phyloP scores from a whole-genome alignment of 2,797 vertebrate genomes.

The Molossus alvarezi region DNA sequence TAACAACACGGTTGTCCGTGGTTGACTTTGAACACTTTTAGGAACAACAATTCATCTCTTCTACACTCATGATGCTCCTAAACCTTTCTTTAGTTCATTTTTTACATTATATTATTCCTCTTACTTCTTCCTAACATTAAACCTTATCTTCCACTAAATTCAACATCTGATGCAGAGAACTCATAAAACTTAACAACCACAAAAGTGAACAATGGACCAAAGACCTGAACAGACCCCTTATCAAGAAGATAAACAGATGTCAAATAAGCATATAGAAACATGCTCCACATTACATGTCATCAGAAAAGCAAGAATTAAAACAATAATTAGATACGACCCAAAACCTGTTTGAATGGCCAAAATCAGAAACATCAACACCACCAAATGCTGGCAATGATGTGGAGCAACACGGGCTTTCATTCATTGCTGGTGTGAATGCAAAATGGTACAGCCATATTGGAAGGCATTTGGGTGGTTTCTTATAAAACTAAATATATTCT shows the following conservation, averaged over 20 bases:
- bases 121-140: constrained; percentile 19
- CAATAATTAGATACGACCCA: neutral
- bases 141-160: neutral
- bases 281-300: neutral
- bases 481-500: neutral
- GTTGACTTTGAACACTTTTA: neutral
- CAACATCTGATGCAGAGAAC: neutral
- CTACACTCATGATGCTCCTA: neutral
- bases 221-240: neutral
- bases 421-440: neutral
- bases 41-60: neutral
- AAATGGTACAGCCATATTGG: neutral
- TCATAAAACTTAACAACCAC: neutral
- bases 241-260: neutral
- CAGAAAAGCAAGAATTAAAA: neutral
- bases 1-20: neutral
- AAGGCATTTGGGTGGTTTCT: neutral
- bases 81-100: neutral
- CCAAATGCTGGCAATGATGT: neutral
- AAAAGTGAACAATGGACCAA: neutral
- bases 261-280: neutral
- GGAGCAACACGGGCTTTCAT: neutral
- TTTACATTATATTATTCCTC: neutral
- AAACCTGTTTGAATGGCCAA: neutral
- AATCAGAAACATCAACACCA: neutral